Evolutionary conservation across 2,888 invertebrate genomes (phyloP).

Genomic region (Ornithoptera priamus): DNA sequence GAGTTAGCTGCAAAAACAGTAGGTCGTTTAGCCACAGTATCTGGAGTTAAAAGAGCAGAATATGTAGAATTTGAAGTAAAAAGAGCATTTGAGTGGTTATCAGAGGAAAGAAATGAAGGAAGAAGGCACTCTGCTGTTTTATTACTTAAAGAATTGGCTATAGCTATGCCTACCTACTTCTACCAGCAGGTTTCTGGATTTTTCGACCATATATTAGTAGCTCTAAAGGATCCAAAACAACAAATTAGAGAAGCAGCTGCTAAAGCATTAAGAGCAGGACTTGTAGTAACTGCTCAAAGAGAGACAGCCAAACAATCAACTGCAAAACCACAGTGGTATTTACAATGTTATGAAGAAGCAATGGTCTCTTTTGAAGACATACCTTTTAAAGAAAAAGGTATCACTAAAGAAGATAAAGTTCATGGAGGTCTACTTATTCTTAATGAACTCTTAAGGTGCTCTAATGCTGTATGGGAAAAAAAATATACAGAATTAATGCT

Average conservation of each 20-base stretch:
- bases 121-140: slow-evolving; percentile 95
- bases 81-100: slow-evolving; percentile 96
- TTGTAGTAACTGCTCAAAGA: slow-evolving; percentile 96
- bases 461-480: slow-evolving; percentile 92
- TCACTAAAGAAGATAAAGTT: slow-evolving; percentile 92
- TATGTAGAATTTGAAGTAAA: slow-evolving; percentile 99
- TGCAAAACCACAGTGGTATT: slow-evolving; percentile 94
- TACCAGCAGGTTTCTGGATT: slow-evolving; percentile 96
- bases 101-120: slow-evolving; percentile 93
- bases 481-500: slow-evolving; percentile 87
- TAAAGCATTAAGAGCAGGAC: slow-evolving; percentile 95
- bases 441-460: slow-evolving; percentile 95
- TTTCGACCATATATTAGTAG: slow-evolving; percentile 95
- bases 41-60: slow-evolving; percentile 96
- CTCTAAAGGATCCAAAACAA: slow-evolving; percentile 94
- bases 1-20: slow-evolving; percentile 97
- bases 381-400: slow-evolving; percentile 85
- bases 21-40: slow-evolving; percentile 93
- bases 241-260: slow-evolving; percentile 95
- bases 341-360: slow-evolving; percentile 95
- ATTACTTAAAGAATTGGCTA: slow-evolving; percentile 94
- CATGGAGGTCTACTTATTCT: slow-evolving; percentile 96
- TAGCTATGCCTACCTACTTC: slow-evolving; percentile 98
- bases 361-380: slow-evolving; percentile 87
- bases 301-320: slow-evolving; percentile 96